A percentile compares a stretch with the other conserved stretches of the same genome.
Conservation (phyloP, 35 echinoderm and acorn worm species). For the Nesometra sesokonis region DNA sequence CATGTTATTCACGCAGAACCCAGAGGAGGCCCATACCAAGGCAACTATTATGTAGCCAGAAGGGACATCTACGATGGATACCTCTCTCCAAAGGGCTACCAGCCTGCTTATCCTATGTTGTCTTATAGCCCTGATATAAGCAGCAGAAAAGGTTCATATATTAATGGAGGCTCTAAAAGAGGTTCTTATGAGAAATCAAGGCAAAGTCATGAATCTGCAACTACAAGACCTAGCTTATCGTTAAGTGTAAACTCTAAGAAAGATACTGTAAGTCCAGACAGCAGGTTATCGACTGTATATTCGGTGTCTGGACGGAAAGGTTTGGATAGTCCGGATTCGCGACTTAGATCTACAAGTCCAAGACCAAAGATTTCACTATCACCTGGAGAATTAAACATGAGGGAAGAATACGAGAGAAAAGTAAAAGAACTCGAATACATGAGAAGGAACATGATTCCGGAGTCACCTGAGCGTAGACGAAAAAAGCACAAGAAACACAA, state of each 20-base stretch:
- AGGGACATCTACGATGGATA: not conserved
- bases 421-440: conserved; percentile 45
- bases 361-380: conserved; percentile 25
- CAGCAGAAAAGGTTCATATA: not conserved
- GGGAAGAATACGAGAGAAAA: conserved; percentile 67
- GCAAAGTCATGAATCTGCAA: not conserved
- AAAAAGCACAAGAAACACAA: not conserved
- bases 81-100: not conserved
- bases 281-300: not conserved
- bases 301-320: not conserved
- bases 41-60: not conserved
- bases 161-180: not conserved
- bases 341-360: not conserved
- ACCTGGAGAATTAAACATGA: conserved; percentile 37
- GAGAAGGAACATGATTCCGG: not conserved
- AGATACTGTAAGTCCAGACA: not conserved
- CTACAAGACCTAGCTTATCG: not conserved
- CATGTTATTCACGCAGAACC: not conserved
- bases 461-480: not conserved
- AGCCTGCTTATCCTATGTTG: not conserved
- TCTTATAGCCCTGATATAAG: not conserved
- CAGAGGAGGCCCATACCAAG: not conserved
- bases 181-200: not conserved
- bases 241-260: not conserved
- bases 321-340: not conserved